Conservation (phyloP, 2,797 vertebrate species). For the Lophotriccus pileatus region DNA sequence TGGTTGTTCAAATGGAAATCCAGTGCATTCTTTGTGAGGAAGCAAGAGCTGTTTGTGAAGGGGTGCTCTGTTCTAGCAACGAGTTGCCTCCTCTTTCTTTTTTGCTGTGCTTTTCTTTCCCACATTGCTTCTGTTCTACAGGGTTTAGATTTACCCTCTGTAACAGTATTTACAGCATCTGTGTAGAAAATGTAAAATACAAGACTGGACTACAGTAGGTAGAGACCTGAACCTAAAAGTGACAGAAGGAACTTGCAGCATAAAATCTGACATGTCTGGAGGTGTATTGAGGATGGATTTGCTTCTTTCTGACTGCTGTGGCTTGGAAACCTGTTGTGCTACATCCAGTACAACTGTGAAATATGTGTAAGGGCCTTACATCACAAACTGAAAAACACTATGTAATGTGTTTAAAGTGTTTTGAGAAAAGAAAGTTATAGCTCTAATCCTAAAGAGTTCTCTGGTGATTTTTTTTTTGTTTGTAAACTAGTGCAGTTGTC, state of each 20-base stretch:
- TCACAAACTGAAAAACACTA: not conserved
- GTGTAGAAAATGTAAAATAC: not conserved
- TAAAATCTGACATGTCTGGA: not conserved
- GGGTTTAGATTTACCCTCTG: not conserved
- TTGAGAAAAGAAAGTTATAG: not conserved
- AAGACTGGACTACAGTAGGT: not conserved
- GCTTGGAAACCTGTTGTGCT: not conserved
- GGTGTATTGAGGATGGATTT: not conserved
- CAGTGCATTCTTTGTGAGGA: not conserved
- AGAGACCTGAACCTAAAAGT: not conserved
- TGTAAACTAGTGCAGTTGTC: not conserved
- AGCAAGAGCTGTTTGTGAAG: not conserved
- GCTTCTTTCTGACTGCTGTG: not conserved
- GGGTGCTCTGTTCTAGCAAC: not conserved
- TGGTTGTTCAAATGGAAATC: constrained; percentile 45
- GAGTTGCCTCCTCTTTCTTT: not conserved
- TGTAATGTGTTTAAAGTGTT: not conserved
- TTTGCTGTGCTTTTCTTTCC: not conserved
- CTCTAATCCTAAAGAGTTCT: not conserved
- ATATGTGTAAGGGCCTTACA: not conserved
- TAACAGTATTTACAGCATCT: not conserved
- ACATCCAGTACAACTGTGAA: not conserved
- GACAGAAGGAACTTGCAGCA: not conserved
- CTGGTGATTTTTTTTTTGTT: not conserved
- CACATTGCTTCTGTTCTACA: not conserved